These are phyloP conservation scores for Helobdella robusta DNA, from an alignment of 2,888 invertebrate genomes.

Conservation along the genomic window DNA sequence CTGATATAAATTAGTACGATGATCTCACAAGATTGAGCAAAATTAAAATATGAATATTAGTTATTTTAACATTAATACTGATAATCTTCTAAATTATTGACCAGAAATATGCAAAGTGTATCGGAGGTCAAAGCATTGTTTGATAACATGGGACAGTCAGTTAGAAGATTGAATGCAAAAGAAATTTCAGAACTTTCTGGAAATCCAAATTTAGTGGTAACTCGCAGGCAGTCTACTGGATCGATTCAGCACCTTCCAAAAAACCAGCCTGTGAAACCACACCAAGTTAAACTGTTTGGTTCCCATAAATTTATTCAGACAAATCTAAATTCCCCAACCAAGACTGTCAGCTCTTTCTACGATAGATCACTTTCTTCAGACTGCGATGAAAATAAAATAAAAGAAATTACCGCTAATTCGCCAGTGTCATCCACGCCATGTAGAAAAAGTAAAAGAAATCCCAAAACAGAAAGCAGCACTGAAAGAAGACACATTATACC, in stretches of 20 bases:
- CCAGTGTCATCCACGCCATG: not conserved
- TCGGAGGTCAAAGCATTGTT: conserved; percentile 9
- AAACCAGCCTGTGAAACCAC: conserved; percentile 10
- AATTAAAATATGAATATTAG: not conserved
- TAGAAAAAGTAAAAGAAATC: not conserved
- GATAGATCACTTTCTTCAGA: not conserved
- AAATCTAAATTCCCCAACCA: not conserved
- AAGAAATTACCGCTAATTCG: not conserved
- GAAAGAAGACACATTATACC: conserved; percentile 16
- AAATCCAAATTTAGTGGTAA: conserved; percentile 15
- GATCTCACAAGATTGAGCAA: not conserved
- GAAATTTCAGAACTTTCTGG: conserved; percentile 16
- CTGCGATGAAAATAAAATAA: not conserved
- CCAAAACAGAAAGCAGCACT: not conserved
- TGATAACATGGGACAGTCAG: not conserved
- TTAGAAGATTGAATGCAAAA: conserved; percentile 10
- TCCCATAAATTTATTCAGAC: conserved; percentile 14
- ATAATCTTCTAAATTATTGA: not conserved
- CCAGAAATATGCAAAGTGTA: conserved; percentile 8
- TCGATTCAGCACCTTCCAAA: not conserved
- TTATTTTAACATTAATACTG: not conserved
- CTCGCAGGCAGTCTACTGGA: conserved; percentile 22
- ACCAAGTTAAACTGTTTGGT: conserved; percentile 18
- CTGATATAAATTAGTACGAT: not conserved
- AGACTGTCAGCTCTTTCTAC: not conserved